Base-by-base conservation (phyloP, 2,888 invertebrate species). In the Oscheius sp. region DNA sequence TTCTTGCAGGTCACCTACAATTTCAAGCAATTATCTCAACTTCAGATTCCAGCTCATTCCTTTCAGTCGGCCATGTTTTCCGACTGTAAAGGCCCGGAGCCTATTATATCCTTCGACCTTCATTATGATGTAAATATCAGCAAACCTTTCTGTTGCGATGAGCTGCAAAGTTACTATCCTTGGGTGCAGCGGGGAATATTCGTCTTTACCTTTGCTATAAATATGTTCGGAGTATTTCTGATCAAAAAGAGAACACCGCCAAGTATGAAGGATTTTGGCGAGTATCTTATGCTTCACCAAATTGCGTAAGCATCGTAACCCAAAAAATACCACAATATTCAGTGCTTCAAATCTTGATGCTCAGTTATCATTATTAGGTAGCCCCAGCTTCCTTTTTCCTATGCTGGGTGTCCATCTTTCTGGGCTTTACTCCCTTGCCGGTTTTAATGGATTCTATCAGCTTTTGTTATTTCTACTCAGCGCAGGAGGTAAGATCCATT, bases 281-380 rank as follows among this genome's bases (percentile, higher is more conserved):
- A 25, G 9, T 61, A 61, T 43, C 45, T 61, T 41, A n/a, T 45
- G 7, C 12, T 61, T 18, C 61, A 61, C n/a, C 61, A 61, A 41
- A 18, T 61, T 21, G 29, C 41, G 61, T 61, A 45, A 61, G 61
- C 18, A 3, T 35, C 35, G 9, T 35, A 35, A 6, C 3, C 35
- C 25, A 1, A 35, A 35, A 35, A 35, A 35, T 35, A 35, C 35
- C 5, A 35, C 3, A 9, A 35, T 35, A 9, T 9, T 6, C n/a
- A 61, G 61, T 43, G 45, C 45, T 61, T 13, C 45, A 5, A 41
- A 61, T 21, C 45, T 61, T 9, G 61, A 61, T n/a, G 61, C 61
- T 43, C 41, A 45, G 12, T 43, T 61, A 9, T 16, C 45, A 5
- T 43, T 61, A 6, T 43, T 61, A 7, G 61, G 61, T 13, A 41